Evolutionary conservation across 2,888 invertebrate genomes (phyloP), one percentile per base, ranked within the genome.

Genomic region (Pachymerium ferrugineum): DNA sequence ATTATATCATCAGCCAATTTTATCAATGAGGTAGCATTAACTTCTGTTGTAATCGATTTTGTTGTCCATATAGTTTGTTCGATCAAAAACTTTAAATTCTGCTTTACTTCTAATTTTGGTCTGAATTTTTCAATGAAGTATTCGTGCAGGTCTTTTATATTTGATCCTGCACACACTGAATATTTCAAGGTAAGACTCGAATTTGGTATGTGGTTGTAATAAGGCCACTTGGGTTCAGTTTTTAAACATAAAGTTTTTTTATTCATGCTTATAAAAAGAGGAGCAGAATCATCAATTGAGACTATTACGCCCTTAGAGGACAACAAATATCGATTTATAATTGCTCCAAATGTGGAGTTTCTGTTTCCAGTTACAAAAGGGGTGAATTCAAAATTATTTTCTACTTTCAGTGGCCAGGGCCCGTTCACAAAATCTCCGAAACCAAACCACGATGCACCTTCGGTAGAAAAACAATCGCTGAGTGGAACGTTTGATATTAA

Each of bases 291-390:
- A 77, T 90, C 90, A 0, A 94, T 86, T 69, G 90, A 86, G 72
- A 95, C 87, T 0, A 91, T 91, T 3, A 91, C 91, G 3, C 94
- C 93, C 80, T 89, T 89, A 0, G 94, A 92, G 80, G 90, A 93
- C 73, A 95, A 89, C 80, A 94, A 91, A 80, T 92, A 94, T 35
- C 93, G 84, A 74, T 91, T 90, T 0, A 95, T 83, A 0, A 91
- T 92, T 79, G 92, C 91, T 0, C 94, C 92, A 67, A 78, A 78
- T 22, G 76, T 75, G 16, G 74, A 62, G 8, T 74, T 47, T 30
- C 73, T 69, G 75, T 79, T 79, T 3, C 94, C 94, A 0, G 93
- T 94, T 67, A 94, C 87, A 79, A 94, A 94, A 0, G 94, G 91
- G 2, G 90, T 88, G 79, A 89, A 88, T 42, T 89, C 88, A 47